Conservation (phyloP, 2,888 invertebrate species). For the Mythimna ferrago region DNA sequence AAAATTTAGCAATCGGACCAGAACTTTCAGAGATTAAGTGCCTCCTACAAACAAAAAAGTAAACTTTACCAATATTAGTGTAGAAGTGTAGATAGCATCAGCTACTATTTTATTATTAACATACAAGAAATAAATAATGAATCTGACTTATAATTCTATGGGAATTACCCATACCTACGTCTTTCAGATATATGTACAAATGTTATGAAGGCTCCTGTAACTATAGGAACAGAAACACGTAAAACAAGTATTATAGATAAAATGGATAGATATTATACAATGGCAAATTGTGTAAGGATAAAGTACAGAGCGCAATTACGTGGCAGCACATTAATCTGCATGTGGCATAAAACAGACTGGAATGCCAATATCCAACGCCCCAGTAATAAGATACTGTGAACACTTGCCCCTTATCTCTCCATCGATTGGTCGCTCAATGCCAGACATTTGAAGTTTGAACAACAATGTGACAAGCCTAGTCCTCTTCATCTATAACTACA, state of each 20-base stretch:
- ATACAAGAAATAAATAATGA: conserved; percentile 15
- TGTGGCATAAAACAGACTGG: conserved; percentile 70
- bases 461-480: conserved; percentile 45
- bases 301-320: conserved; percentile 43
- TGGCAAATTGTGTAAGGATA: conserved; percentile 45
- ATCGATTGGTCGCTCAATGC: conserved; percentile 71
- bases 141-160: background rate
- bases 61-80: no score
- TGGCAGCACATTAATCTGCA: conserved; percentile 47
- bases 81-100: background rate
- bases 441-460: conserved; percentile 56
- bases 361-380: conserved; percentile 76
- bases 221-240: conserved; percentile 16
- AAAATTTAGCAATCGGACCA: no score
- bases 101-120: conserved; percentile 2
- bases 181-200: conserved; percentile 16
- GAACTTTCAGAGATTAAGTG: no score
- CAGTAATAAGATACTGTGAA: conserved; percentile 81
- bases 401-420: conserved; percentile 75
- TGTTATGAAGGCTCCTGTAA: conserved; percentile 23
- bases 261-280: conserved; percentile 49
- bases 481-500: conserved; percentile 19
- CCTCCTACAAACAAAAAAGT: no score
- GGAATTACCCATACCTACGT: conserved; percentile 13
- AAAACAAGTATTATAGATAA: conserved; percentile 45